Percentiles rank a stretch among this genome's conserved stretches.
These are phyloP conservation scores for Nibea coibor DNA, from an alignment of 2,113 vertebrate species.

Conservation along the genomic window DNA sequence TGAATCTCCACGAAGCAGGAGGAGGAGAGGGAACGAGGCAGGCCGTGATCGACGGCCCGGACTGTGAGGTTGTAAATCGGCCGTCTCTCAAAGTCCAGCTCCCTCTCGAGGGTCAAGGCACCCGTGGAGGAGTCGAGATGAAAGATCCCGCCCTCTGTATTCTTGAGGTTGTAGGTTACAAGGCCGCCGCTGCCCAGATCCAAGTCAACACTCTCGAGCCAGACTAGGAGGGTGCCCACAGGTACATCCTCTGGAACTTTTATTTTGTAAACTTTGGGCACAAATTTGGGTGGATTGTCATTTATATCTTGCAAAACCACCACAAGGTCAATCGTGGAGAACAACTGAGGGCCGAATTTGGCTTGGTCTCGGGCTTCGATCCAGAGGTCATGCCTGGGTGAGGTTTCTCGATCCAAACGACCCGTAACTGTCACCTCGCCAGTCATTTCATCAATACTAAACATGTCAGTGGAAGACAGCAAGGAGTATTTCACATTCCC, in stretches of 20 bases:
- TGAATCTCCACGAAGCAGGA: conserved; percentile 91
- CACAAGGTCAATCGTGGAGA: conserved; percentile 85
- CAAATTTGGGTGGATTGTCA: conserved; percentile 92
- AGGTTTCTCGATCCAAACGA: conserved; percentile 89
- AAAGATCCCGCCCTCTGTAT: conserved; percentile 86
- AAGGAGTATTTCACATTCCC: conserved; percentile 88
- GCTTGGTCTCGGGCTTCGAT: conserved; percentile 92
- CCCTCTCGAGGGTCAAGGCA: conserved; percentile 88
- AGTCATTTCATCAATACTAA: conserved; percentile 88
- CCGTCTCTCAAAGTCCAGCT: conserved; percentile 92
- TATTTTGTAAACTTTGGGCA: conserved; percentile 85
- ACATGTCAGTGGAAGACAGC: conserved; percentile 87
- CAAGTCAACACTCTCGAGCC: conserved; percentile 92
- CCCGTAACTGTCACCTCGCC: conserved; percentile 88
- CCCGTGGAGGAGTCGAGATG: conserved; percentile 87
- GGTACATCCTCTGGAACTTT: conserved; percentile 94
- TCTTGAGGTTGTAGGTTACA: conserved; percentile 89
- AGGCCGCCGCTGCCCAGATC: conserved; percentile 89
- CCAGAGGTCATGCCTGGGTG: conserved; percentile 86
- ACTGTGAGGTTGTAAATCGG: conserved; percentile 91
- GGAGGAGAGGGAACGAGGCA: conserved; percentile 88
- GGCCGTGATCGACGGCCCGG: conserved; percentile 90
- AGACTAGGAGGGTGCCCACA: conserved; percentile 87
- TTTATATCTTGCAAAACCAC: conserved; percentile 92
- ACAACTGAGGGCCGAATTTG: conserved; percentile 84